Conservation (phyloP, 2,113 vertebrate species). For the Coryphaenoides rupestris region DNA sequence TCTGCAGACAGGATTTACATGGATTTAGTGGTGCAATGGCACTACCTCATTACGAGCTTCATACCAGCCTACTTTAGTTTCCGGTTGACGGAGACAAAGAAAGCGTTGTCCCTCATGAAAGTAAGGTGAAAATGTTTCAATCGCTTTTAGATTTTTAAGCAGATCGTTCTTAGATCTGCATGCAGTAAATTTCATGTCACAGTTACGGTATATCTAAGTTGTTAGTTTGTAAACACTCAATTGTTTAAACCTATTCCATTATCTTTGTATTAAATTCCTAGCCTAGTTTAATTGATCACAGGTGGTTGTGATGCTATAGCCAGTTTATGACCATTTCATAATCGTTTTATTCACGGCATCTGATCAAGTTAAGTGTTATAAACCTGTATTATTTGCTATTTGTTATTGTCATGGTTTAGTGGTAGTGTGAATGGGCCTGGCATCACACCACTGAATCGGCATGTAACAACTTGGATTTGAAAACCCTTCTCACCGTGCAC, state of each 20-base stretch:
- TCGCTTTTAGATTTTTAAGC: not conserved
- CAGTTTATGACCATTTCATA: not conserved
- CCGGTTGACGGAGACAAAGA: slow-evolving; percentile 36
- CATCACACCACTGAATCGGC: slow-evolving; percentile 89
- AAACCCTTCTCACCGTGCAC: slow-evolving; percentile 63
- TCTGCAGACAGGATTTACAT: slow-evolving; percentile 78
- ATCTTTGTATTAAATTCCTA: not conserved
- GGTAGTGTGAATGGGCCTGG: slow-evolving; percentile 71
- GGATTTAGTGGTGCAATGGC: slow-evolving; percentile 90
- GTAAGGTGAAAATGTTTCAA: slow-evolving; percentile 2
- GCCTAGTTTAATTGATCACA: slow-evolving; percentile 1
- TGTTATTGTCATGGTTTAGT: slow-evolving; percentile 21
- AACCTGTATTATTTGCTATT: not conserved
- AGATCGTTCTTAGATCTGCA: not conserved
- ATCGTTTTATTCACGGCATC: not conserved
- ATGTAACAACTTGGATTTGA: slow-evolving; percentile 77
- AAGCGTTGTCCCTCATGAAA: slow-evolving; percentile 24
- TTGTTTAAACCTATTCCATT: not conserved
- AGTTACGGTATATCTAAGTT: not conserved
- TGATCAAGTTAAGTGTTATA: not conserved
- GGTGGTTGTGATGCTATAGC: not conserved
- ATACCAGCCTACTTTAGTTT: slow-evolving; percentile 27
- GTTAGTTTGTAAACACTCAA: not conserved
- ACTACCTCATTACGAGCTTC: slow-evolving; percentile 53
- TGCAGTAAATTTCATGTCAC: too few species aligned